phyloP scores from a whole-genome alignment of 64 coral and sea anemone species.

The Dendronephthya gigantea region DNA sequence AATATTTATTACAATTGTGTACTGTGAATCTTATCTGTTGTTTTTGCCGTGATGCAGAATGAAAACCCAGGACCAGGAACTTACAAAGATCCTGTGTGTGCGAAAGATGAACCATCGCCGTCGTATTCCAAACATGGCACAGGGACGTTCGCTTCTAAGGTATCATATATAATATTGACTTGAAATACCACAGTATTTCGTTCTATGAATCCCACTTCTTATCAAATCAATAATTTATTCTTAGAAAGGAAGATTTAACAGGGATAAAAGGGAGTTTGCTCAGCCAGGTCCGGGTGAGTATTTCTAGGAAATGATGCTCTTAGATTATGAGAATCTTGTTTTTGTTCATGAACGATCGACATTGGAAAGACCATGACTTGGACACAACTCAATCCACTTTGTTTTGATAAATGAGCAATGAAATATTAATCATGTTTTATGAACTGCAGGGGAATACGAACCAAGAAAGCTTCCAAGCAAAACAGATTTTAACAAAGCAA shows the following conservation, averaged over 20 bases:
- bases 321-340: no score
- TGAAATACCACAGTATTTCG: no score
- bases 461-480: neutral
- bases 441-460: constrained; percentile 38
- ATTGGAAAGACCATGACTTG: no score
- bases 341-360: no score
- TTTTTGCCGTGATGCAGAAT: constrained; percentile 34
- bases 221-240: neutral
- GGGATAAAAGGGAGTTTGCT: neutral
- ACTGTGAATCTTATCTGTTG: neutral
- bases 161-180: no score
- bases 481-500: constrained; percentile 43
- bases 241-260: neutral
- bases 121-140: constrained; percentile 78
- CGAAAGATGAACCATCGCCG: neutral
- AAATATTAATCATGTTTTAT: neutral
- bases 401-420: no score
- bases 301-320: no score
- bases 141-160: constrained; percentile 92
- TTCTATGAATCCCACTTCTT: no score
- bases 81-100: constrained; percentile 17
- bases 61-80: constrained; percentile 78
- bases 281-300: neutral
- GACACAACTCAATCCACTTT: no score
- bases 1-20: neutral